Base-by-base conservation (phyloP, 2,888 invertebrate genomes). In the Nasonia oneida region DNA sequence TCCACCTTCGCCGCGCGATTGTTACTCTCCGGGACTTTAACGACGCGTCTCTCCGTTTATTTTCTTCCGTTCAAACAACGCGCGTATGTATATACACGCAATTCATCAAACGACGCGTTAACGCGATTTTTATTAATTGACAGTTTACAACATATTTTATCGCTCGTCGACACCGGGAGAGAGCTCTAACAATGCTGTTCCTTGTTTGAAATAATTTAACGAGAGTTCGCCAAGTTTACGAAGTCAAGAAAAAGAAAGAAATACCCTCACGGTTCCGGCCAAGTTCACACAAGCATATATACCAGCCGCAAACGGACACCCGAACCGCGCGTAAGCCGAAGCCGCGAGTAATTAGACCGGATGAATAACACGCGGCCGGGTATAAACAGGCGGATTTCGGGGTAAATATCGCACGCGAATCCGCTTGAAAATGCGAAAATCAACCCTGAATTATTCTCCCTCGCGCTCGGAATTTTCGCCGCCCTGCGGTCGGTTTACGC, bases 401-500 rank as follows among this genome's bases (percentile, higher is more conserved):
- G 76, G 70, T 77, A 29, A 85, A 81, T 77, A 76, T 77, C 80
- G 71, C 80, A 50, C 83, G 78, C 70, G 50, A 78, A 75, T 67
- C 82, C 50, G 79, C 78, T 37, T 70, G 73, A 76, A 75, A 83
- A 80, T 61, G 71, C 73, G 84, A 70, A 78, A 84, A 78, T 84
- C 77, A 84, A 74, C 50, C 83, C 70, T 73, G 83, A 83, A 83
- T 86, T 81, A 79, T 81, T 75, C 77, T 53, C 64, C 50, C 47
- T 42, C 70, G 84, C 74, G 84, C 74, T 61, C 83, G 88, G 87
- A 89, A 89, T 90, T 89, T 89, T 88, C 88, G 87, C 77, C 81
- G 86, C 79, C 81, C 87, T 86, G 88, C 87, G 88, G 86, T 88
- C 81, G 84, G 88, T 88, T 90, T 88, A 87, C 83, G 78, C 81